Conservation (phyloP, 2,888 invertebrate genomes). For the Heliconius hortense region DNA sequence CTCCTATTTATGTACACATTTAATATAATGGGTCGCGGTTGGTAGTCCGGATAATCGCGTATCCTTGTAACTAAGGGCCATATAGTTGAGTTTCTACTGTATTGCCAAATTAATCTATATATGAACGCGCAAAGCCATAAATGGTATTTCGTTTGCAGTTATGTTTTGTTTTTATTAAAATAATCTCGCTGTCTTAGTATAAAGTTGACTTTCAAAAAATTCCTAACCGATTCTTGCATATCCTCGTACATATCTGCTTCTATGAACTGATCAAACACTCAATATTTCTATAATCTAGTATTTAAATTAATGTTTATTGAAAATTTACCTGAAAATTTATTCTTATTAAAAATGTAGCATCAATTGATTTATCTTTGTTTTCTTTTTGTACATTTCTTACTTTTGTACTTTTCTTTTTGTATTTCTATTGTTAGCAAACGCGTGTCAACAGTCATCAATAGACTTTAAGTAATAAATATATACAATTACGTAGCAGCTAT, state of each 20-base stretch:
- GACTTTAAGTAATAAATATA: constrained; percentile 40
- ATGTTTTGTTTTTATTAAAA: background rate
- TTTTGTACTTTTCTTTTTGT: constrained; percentile 36
- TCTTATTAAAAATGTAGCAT: constrained; percentile 1
- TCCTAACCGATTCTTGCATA: constrained; percentile 53
- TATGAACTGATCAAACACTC: constrained; percentile 57
- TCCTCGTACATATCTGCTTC: constrained; percentile 73
- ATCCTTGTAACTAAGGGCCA: background rate
- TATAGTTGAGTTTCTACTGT: background rate
- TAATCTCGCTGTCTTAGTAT: background rate
- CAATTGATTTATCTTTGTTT: background rate
- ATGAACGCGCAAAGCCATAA: background rate
- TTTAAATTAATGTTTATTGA: constrained; percentile 19
- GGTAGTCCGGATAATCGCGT: background rate
- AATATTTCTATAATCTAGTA: constrained; percentile 31
- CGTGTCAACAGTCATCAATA: constrained; percentile 13
- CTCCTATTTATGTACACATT: too few species aligned
- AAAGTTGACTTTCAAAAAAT: background rate
- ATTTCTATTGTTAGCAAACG: constrained; percentile 29
- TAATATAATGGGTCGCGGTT: background rate
- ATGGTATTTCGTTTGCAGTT: background rate
- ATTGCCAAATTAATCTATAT: too few species aligned
- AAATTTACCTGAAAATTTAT: constrained; percentile 11
- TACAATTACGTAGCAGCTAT: constrained; percentile 16
- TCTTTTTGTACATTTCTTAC: constrained; percentile 18